Percentiles rank a stretch among this genome's conserved stretches.
Evolutionary conservation across 2,797 vertebrate species (phyloP).

Genomic region (Spinus olivaceus): DNA sequence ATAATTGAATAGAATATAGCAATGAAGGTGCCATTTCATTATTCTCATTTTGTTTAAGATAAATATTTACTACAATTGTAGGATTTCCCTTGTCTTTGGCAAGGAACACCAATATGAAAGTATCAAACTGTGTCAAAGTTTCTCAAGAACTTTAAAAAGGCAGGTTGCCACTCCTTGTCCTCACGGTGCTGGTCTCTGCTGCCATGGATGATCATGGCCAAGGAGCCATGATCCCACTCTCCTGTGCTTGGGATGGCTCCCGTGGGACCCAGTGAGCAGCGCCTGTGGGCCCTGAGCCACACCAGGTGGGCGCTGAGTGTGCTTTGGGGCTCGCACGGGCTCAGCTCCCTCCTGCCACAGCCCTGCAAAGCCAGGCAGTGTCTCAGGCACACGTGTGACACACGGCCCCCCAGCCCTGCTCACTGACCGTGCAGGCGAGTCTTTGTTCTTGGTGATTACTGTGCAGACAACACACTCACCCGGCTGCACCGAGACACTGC

Average conservation of each 20-base stretch:
- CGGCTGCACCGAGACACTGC: slow-evolving; percentile 44
- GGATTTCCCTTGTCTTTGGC: neutral
- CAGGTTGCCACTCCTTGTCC: neutral
- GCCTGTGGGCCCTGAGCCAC: neutral
- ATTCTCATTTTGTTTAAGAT: slow-evolving; percentile 27
- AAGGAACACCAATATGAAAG: neutral
- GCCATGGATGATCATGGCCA: accelerated
- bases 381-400: neutral
- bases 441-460: slow-evolving; percentile 75
- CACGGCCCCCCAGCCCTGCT: neutral
- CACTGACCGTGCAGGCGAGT: neutral
- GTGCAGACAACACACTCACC: slow-evolving; percentile 62
- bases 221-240: neutral
- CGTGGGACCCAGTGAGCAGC: accelerated
- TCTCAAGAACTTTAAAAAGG: neutral
- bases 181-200: accelerated
- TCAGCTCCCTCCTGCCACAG: neutral
- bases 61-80: slow-evolving; percentile 32
- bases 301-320: accelerated
- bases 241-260: neutral
- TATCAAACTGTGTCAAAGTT: neutral
- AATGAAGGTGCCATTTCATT: slow-evolving; percentile 52
- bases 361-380: neutral
- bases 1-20: slow-evolving; percentile 46
- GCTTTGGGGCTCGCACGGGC: accelerated